phyloP scores from a whole-genome alignment of 1,140 invertebrate genomes.

The Helicoverpa zea region DNA sequence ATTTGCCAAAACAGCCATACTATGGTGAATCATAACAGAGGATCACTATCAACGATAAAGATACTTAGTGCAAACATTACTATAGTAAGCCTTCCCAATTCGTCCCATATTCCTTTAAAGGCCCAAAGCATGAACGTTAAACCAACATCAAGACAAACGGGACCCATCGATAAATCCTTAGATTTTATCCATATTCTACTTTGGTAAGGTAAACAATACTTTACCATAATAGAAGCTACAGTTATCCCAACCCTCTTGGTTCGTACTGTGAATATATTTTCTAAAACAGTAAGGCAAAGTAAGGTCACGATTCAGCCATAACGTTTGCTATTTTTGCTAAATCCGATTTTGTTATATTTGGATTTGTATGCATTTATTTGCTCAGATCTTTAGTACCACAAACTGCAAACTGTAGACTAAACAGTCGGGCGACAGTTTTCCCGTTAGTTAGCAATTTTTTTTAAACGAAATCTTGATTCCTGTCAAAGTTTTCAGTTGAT shows the following conservation, averaged over 20 bases:
- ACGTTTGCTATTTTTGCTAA: slow-evolving; percentile 30
- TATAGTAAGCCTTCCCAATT: slow-evolving; percentile 4
- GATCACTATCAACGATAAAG: neutral
- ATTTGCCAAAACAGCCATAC: no score
- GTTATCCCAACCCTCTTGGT: slow-evolving; percentile 65
- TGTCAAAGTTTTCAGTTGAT: no score
- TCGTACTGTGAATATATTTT: slow-evolving; percentile 61
- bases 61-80: slow-evolving; percentile 4
- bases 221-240: slow-evolving; percentile 64
- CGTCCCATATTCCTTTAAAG: slow-evolving; percentile 15
- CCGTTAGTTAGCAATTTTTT: no score
- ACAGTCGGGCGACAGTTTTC: no score
- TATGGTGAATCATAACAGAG: no score
- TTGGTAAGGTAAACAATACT: slow-evolving; percentile 54
- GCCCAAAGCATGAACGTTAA: neutral
- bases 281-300: slow-evolving; percentile 14
- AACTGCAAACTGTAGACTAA: no score
- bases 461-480: no score
- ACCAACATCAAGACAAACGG: slow-evolving; percentile 28
- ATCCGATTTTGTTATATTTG: slow-evolving; percentile 25
- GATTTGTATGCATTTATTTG: slow-evolving; percentile 22
- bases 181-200: slow-evolving; percentile 38
- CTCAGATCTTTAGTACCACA: neutral
- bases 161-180: slow-evolving; percentile 33
- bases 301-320: slow-evolving; percentile 39